Evolutionary conservation across 1,140 invertebrate genomes (phyloP), one percentile per base, ranked within the genome.

Genomic region (Scaptomyza montana): DNA sequence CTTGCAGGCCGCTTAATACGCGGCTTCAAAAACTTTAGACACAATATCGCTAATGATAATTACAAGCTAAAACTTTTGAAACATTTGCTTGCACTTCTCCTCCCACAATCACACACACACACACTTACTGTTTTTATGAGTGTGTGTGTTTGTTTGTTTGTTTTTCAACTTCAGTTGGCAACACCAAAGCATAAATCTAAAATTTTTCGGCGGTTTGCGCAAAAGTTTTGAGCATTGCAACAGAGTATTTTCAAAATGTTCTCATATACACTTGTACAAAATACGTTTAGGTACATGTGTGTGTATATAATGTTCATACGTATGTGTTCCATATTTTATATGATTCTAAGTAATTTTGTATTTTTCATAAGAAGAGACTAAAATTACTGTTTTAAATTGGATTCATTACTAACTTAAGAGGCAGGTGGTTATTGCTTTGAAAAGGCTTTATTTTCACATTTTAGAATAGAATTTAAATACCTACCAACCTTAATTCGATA

Each of bases 11-110:
- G 80, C 80, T 70, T 66, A 78, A 75, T 62, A 81, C 79, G 77
- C 77, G 77, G 80, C 74, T 86, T 78, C 68, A 64, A 70, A 80
- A 87, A 76, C 75, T 87, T 87, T 89, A 80, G 77, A 89, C 84
- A 87, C 86, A 90, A 90, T 90, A 86, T 81, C 81, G 78, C 86
- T 90, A 90, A 90, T 90, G 86, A 90, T 90, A 90, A 90, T 90
- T 90, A 90, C 81, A 82, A 86, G 72, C 78, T 73, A 72, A 86
- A 90, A 90, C 81, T 90, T 90, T 90, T 60, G 43, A 76, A 43
- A 67, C 78, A 90, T 73, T 90, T 64, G 53, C 65, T 70, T 57
- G 61, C 50, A 47, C 61, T 55, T 53, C 43, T 50, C 55, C 33
- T 6, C 63, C 12, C 54, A 46, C 39, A 43, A 3, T n/a, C 59